Percentiles rank a stretch among this genome's conserved stretches.
phyloP scores from a whole-genome alignment of 2,113 vertebrate species.

The Myodes glareolus region DNA sequence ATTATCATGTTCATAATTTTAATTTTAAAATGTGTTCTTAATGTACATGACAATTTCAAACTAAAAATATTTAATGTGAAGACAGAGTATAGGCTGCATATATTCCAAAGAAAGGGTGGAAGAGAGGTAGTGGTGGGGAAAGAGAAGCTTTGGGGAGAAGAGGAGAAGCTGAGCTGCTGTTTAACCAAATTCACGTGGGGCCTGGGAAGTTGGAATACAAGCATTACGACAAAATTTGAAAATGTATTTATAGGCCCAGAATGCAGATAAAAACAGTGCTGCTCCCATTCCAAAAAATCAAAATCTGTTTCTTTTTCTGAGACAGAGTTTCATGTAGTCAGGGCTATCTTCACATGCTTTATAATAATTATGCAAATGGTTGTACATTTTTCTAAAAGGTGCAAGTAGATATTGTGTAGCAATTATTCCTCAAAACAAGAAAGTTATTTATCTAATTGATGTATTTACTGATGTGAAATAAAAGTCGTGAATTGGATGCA shows the following conservation, averaged over 20 bases:
- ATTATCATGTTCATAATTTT: slow-evolving; percentile 22
- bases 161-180: background rate
- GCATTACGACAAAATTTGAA: background rate
- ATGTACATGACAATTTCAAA: slow-evolving; percentile 41
- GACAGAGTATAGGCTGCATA: background rate
- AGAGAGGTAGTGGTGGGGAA: no score
- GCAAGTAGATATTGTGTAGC: background rate
- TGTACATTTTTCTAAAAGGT: slow-evolving; percentile 44
- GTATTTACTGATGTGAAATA: slow-evolving; percentile 39
- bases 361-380: slow-evolving; percentile 29
- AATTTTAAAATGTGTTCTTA: slow-evolving; percentile 15
- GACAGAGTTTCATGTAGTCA: background rate
- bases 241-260: slow-evolving; percentile 41
- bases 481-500: slow-evolving; percentile 4
- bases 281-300: slow-evolving; percentile 44
- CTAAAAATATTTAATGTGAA: slow-evolving; percentile 2
- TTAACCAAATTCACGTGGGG: background rate
- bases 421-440: slow-evolving; percentile 33
- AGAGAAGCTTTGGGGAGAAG: background rate
- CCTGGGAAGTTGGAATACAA: no score
- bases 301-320: background rate
- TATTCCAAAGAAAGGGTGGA: background rate
- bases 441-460: background rate
- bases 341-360: background rate
- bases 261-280: slow-evolving; percentile 6